Evolutionary conservation across 2,888 invertebrate genomes (phyloP), one percentile per base, ranked within the genome.

Genomic region (Temnothorax unifasciatus): DNA sequence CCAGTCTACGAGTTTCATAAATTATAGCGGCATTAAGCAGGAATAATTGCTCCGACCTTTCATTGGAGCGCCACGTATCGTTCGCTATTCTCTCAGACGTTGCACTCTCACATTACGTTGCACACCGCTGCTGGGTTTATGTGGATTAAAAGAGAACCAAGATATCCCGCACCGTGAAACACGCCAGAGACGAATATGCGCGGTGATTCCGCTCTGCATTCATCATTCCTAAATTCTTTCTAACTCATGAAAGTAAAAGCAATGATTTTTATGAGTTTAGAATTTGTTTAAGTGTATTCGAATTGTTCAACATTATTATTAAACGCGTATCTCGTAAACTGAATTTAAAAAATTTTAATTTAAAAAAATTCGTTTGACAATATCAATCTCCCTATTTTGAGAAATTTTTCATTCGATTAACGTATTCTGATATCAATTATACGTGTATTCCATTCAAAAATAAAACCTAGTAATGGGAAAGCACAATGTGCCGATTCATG

Each of bases 21-120:
- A 64, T 77, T 52, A 29, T 38, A 59, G n/a, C 38, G 25, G 66
- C 13, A 47, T 68, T 25, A 68, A 81, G 50, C 47, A n/a, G 15
- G 3, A 71, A 47, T 81, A 81, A 81, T 79, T 81, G 21, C 25
- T 38, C 13, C 15, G 38, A 81, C 59, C 71, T 81, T 50, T 71
- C 59, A 47, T 69, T 47, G 6, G 21, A 34, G 21, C n/a, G 13
- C 15, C 41, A n/a, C 44, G 13, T 29, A 47, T 68, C 69, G 59
- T 47, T 57, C 57, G 21, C 29, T 29, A 59, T 79, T 41, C 59
- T 71, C 71, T 71, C 38, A 34, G 25, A 71, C n/a, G 21, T 29
- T 69, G 8, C 21, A 64, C n/a, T 41, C 18, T 9, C 25, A 18
- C 50, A 18, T 38, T 38, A 38, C 13, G n/a, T 59, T 34, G 9